phyloP scores from a whole-genome alignment of 2,888 invertebrate genomes.

The Adela reaumurella region DNA sequence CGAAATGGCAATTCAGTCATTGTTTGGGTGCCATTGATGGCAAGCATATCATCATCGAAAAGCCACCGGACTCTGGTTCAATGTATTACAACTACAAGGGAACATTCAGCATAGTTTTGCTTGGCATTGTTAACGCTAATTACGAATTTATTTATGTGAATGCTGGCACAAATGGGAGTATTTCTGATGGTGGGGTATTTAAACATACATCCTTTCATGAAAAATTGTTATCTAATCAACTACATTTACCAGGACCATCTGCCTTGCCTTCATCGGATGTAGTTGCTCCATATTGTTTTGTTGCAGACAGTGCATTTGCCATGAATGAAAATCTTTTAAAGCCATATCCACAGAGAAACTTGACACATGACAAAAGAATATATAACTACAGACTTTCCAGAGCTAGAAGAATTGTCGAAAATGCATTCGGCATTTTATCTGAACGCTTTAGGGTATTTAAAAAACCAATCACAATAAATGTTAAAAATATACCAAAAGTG shows the following conservation, averaged over 20 bases:
- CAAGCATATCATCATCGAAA: background rate
- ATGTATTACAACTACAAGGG: background rate
- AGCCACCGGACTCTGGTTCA: background rate
- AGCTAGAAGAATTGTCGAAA: background rate
- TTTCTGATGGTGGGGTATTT: background rate
- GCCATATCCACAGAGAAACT: background rate
- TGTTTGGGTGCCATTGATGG: background rate
- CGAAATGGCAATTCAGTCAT: background rate
- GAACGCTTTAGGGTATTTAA: too few species aligned
- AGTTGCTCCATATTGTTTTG: background rate
- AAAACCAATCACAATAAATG: too few species aligned
- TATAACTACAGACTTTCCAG: background rate
- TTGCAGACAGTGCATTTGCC: background rate
- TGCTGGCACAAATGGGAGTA: background rate
- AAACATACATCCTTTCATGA: background rate
- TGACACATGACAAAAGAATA: background rate
- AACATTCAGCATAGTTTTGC: background rate
- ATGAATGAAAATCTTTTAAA: background rate
- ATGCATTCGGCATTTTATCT: background rate
- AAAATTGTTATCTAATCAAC: background rate
- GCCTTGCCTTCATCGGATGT: background rate
- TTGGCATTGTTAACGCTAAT: background rate
- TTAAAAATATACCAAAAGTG: slow-evolving; percentile 2
- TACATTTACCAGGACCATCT: background rate
- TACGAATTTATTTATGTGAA: too few species aligned